phyloP scores from a whole-genome alignment of 1,140 invertebrate species.

The Scaptomyza pallida region DNA sequence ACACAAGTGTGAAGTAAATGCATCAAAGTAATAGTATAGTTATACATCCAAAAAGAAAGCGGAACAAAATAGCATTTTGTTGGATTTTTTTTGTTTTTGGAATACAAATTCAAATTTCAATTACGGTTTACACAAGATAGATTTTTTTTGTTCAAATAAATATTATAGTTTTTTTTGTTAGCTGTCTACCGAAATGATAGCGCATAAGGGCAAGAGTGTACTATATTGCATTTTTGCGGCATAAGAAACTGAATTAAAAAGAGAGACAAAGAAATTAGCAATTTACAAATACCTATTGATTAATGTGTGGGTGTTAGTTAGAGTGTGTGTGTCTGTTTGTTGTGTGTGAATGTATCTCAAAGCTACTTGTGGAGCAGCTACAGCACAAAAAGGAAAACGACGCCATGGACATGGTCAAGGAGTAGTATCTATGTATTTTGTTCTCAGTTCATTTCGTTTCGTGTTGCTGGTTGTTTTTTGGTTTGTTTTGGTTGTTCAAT shows the following conservation, averaged over 20 bases:
- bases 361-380: slow-evolving; percentile 44
- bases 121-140: slow-evolving; percentile 24
- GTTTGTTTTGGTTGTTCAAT: not conserved
- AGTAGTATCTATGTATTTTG: slow-evolving; percentile 36
- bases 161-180: slow-evolving; percentile 10
- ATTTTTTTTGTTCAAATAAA: no score
- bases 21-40: slow-evolving; percentile 41
- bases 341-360: slow-evolving; percentile 20
- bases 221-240: slow-evolving; percentile 76
- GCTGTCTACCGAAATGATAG: slow-evolving; percentile 47
- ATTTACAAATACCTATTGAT: slow-evolving; percentile 32
- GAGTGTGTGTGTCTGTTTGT: slow-evolving; percentile 38
- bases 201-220: slow-evolving; percentile 65
- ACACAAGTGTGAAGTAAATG: slow-evolving; percentile 41
- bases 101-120: slow-evolving; percentile 23
- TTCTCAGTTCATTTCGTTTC: slow-evolving; percentile 3
- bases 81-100: slow-evolving; percentile 26
- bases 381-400: slow-evolving; percentile 51
- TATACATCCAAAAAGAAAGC: slow-evolving; percentile 52
- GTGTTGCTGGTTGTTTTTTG: not conserved
- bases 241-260: slow-evolving; percentile 49
- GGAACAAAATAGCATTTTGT: slow-evolving; percentile 52
- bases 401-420: slow-evolving; percentile 26
- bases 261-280: slow-evolving; percentile 59
- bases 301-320: not conserved